These are phyloP conservation scores for Sclerurus mexicanus DNA, from an alignment of 2,113 vertebrate species.

Conservation along the genomic window DNA sequence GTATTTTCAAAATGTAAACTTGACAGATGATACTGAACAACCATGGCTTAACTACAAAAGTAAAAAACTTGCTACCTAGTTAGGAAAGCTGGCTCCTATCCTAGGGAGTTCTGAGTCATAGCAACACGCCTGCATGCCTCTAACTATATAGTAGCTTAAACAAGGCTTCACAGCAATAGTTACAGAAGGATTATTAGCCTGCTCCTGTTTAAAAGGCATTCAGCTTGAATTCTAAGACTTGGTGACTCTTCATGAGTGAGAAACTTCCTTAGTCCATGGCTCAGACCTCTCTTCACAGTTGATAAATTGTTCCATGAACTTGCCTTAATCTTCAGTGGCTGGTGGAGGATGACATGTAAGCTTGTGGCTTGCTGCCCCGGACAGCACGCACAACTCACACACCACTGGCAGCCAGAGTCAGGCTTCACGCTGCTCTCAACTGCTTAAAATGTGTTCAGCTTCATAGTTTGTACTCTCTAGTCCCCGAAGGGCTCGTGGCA, in stretches of 20 bases:
- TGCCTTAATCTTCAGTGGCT: constrained; percentile 53
- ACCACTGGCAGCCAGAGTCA: background rate
- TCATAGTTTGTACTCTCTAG: background rate
- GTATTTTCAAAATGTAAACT: constrained; percentile 40
- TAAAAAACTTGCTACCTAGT: background rate
- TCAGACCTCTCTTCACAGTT: background rate
- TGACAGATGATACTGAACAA: constrained; percentile 30
- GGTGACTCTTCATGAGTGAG: background rate
- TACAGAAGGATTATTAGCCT: background rate
- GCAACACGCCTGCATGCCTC: background rate
- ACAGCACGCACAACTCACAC: background rate
- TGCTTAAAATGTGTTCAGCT: background rate
- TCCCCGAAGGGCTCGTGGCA: background rate
- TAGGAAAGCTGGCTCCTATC: background rate
- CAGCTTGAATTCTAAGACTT: background rate
- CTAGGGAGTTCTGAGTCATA: background rate
- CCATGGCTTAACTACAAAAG: constrained; percentile 27
- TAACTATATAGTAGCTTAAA: constrained; percentile 17
- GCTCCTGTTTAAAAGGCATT: background rate
- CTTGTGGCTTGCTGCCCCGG: background rate
- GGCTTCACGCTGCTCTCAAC: background rate
- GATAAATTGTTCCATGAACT: background rate
- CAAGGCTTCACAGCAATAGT: constrained; percentile 36
- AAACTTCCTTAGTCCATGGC: background rate
- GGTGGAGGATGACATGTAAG: background rate